Conservation (phyloP, 1,140 invertebrate species). For the Sitophilus oryzae region DNA sequence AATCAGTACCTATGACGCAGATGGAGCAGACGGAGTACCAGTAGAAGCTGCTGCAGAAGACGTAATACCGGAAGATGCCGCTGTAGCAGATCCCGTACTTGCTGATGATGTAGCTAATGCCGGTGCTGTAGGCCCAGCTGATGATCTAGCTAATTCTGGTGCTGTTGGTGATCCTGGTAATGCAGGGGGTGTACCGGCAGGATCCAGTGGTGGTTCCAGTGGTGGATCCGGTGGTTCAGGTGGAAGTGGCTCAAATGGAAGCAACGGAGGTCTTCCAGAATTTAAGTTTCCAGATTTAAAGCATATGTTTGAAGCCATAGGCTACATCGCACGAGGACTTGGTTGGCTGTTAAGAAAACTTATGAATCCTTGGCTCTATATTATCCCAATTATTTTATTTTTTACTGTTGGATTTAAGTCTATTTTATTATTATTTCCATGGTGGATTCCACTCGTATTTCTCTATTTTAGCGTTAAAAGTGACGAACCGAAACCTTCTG, state of each 20-base stretch:
- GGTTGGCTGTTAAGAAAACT: constrained; percentile 29
- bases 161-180: constrained; percentile 9
- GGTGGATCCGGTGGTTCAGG: constrained; percentile 33
- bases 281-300: constrained; percentile 36
- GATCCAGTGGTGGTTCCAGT: constrained; percentile 32
- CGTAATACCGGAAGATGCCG: constrained; percentile 8
- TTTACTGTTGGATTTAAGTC: constrained; percentile 33
- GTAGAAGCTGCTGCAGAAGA: constrained; percentile 6
- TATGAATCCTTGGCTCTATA: constrained; percentile 36
- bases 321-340: constrained; percentile 27
- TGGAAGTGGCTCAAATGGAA: constrained; percentile 40
- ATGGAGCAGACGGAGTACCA: background rate
- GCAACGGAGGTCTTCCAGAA: constrained; percentile 40
- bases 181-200: constrained; percentile 14
- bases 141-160: background rate
- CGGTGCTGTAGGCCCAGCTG: constrained; percentile 5
- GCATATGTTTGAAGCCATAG: constrained; percentile 34
- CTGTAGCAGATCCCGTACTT: constrained; percentile 14
- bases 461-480: constrained; percentile 29
- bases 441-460: constrained; percentile 40
- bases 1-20: constrained; percentile 28
- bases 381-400: constrained; percentile 33
- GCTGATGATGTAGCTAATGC: constrained; percentile 14
- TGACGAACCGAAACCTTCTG: constrained; percentile 29
- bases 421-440: constrained; percentile 39